Conservation (phyloP, 2,797 vertebrate species). For the Chaetophractus vellerosus region DNA sequence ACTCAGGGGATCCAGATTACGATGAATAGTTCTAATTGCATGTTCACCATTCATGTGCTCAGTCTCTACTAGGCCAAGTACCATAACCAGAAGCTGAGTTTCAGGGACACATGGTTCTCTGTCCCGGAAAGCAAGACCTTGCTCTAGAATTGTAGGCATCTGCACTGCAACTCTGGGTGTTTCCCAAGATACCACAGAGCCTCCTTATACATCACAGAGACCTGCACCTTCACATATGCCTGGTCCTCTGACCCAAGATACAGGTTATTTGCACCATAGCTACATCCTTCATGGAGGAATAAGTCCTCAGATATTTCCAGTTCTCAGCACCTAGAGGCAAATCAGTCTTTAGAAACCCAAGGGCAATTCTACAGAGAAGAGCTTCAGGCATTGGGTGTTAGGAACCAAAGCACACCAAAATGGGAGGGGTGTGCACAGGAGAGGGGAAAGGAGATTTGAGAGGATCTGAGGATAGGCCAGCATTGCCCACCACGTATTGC, state of each 20-base stretch:
- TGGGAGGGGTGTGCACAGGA: background rate
- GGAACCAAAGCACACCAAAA: background rate
- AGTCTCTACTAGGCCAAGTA: background rate
- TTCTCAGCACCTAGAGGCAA: background rate
- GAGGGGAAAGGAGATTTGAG: background rate
- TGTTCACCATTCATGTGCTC: background rate
- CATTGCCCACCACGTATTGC: accelerated
- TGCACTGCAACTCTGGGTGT: background rate
- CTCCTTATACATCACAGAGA: background rate
- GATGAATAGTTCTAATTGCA: too few species aligned
- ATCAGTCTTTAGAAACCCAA: background rate
- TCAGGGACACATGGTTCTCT: background rate
- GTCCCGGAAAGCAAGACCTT: background rate
- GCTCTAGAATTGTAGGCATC: background rate
- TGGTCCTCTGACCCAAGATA: background rate
- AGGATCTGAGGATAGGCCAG: background rate
- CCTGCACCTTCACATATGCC: too few species aligned
- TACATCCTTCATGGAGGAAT: background rate
- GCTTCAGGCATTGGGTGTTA: background rate
- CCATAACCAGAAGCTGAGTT: background rate
- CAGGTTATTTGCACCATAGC: background rate
- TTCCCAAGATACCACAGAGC: background rate
- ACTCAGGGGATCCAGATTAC: background rate
- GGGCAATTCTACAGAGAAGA: background rate
- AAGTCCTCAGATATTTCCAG: background rate